These are phyloP conservation scores for Hapalemur alaotrensis DNA, from an alignment of 2,797 vertebrate species.

Conservation along the genomic window DNA sequence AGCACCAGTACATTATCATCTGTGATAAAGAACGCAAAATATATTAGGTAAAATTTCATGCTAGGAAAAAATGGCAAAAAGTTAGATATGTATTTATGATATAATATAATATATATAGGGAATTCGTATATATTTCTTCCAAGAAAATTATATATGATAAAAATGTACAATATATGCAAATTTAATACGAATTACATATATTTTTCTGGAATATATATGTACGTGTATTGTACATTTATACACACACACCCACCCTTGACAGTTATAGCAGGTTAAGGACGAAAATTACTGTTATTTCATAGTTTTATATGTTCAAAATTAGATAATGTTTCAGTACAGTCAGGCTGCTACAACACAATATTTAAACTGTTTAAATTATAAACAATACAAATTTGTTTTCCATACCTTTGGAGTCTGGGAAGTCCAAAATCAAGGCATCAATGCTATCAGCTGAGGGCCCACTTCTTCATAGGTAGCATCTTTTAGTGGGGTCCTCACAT, in stretches of 20 bases:
- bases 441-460: background rate
- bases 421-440: background rate
- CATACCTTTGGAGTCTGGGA: background rate
- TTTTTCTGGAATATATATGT: background rate
- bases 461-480: background rate
- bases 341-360: background rate
- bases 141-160: background rate
- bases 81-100: background rate
- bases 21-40: conserved; percentile 62
- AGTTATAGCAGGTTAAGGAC: background rate
- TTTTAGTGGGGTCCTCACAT: background rate
- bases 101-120: background rate
- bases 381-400: background rate
- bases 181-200: background rate
- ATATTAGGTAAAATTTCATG: conserved; percentile 51
- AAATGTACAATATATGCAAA: background rate
- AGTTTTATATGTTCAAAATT: background rate
- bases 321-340: background rate
- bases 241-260: background rate
- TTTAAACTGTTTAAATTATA: background rate
- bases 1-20: conserved; percentile 48
- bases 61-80: background rate
- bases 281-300: background rate
- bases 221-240: background rate
- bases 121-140: background rate